Evolutionary conservation across 2,113 vertebrate species (phyloP).

Genomic region (Pygoscelis adeliae): DNA sequence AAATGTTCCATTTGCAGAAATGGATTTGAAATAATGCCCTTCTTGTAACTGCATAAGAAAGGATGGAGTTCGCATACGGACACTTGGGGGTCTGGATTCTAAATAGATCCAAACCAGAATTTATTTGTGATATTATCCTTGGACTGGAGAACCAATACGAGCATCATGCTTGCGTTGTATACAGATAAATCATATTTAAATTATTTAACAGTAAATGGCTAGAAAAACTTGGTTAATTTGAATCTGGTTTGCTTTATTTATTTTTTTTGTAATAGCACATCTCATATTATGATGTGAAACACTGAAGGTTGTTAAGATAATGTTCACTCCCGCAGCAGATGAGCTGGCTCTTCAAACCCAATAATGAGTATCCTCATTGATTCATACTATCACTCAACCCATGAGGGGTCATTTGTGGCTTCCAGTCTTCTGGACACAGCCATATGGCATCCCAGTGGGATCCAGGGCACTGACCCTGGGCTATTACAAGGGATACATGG

Average conservation of each 20-base stretch:
- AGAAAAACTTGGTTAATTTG: not conserved
- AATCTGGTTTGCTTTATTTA: not conserved
- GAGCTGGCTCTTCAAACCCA: conserved; percentile 26
- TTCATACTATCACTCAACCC: conserved; percentile 10
- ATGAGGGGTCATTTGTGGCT: conserved; percentile 19
- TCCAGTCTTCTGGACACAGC: conserved; percentile 27
- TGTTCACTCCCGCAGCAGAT: not conserved
- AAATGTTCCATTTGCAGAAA: not conserved
- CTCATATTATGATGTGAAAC: not conserved
- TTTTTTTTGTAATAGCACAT: not conserved
- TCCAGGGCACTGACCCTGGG: not conserved
- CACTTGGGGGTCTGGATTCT: not conserved
- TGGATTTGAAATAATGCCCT: not conserved
- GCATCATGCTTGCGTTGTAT: not conserved
- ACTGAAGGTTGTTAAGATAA: conserved; percentile 36
- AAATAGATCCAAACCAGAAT: not conserved
- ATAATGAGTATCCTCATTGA: conserved; percentile 44
- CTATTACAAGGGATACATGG: conserved; percentile 41
- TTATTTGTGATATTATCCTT: not conserved
- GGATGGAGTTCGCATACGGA: not conserved
- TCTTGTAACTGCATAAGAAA: not conserved
- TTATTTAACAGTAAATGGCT: not conserved
- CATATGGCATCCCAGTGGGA: conserved; percentile 35
- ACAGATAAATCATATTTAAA: not conserved
- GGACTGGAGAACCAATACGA: not conserved